These are phyloP conservation scores for Andrena chrysosceles DNA, from an alignment of 2,888 invertebrate genomes.

Conservation along the genomic window DNA sequence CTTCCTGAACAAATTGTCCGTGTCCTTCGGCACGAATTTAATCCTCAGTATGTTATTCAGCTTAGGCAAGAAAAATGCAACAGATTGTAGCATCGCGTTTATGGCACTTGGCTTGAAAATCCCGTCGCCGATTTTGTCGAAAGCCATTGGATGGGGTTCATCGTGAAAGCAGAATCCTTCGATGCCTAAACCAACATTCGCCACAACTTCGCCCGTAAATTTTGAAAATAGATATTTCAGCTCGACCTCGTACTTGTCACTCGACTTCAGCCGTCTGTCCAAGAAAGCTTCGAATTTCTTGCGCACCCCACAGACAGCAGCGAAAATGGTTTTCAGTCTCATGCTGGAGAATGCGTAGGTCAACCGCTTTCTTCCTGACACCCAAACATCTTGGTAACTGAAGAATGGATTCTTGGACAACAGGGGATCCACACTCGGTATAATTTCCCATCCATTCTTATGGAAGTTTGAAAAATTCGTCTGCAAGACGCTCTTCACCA, in stretches of 20 bases:
- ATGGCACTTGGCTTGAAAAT: slow-evolving; percentile 69
- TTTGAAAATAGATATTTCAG: slow-evolving; percentile 67
- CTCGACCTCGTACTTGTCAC: slow-evolving; percentile 61
- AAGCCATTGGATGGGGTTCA: slow-evolving; percentile 48
- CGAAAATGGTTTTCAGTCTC: slow-evolving; percentile 73
- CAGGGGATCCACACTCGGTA: slow-evolving; percentile 71
- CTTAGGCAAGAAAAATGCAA: slow-evolving; percentile 60
- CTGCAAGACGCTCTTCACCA: slow-evolving; percentile 74
- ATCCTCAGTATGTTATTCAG: slow-evolving; percentile 49
- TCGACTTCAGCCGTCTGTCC: slow-evolving; percentile 22
- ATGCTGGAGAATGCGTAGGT: slow-evolving; percentile 66
- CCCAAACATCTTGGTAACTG: slow-evolving; percentile 72
- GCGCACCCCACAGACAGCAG: slow-evolving; percentile 65
- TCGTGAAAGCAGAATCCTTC: slow-evolving; percentile 75
- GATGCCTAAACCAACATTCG: slow-evolving; percentile 72
- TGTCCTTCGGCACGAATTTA: slow-evolving; percentile 56
- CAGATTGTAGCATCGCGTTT: not conserved
- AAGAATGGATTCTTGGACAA: slow-evolving; percentile 76
- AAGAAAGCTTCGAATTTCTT: slow-evolving; percentile 68
- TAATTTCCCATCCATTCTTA: slow-evolving; percentile 60
- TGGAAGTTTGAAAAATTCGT: slow-evolving; percentile 75
- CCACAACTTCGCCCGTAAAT: slow-evolving; percentile 76
- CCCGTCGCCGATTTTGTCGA: slow-evolving; percentile 47
- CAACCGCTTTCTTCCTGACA: slow-evolving; percentile 47
- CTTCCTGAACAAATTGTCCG: slow-evolving; percentile 72